Percentiles rank a stretch among this genome's conserved stretches.
phyloP scores from a whole-genome alignment of 2,888 invertebrate genomes.

The Eupithecia dodoneata region DNA sequence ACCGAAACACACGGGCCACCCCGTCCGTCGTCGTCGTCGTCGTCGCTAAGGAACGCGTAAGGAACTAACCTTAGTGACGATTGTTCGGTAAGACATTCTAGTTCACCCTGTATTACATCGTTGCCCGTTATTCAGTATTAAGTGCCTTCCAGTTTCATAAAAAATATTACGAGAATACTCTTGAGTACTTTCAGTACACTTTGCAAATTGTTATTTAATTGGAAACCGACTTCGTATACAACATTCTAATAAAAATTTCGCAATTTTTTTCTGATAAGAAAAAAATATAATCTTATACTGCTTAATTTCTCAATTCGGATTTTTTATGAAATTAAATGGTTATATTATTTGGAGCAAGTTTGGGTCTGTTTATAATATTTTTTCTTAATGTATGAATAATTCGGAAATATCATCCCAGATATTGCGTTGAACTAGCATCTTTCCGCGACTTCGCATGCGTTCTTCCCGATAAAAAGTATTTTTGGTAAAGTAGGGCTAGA shows the following conservation, averaged over 20 bases:
- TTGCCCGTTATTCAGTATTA: slow-evolving; percentile 30
- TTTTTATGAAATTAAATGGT: not conserved
- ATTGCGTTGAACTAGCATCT: not conserved
- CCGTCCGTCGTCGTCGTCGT: not conserved
- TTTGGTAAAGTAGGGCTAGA: not conserved
- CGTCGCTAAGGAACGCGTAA: too few species aligned
- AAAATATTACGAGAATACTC: slow-evolving; percentile 27
- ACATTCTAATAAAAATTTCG: not conserved
- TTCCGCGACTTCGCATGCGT: not conserved
- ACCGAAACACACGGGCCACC: not conserved
- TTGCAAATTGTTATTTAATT: slow-evolving; percentile 33
- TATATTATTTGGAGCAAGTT: not conserved
- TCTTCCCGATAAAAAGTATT: not conserved
- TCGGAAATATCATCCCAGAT: not conserved
- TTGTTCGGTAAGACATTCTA: not conserved
- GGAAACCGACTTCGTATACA: slow-evolving; percentile 13
- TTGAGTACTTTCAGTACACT: slow-evolving; percentile 20
- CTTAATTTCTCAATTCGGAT: not conserved
- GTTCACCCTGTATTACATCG: slow-evolving; percentile 26
- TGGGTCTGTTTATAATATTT: not conserved
- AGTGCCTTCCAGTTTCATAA: slow-evolving; percentile 36
- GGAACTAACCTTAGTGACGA: not conserved
- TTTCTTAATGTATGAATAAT: not conserved
- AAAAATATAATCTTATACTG: not conserved
- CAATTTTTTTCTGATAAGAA: not conserved